These are phyloP conservation scores for Cyaniris semiargus DNA, from an alignment of 2,888 invertebrate species.

Conservation along the genomic window DNA sequence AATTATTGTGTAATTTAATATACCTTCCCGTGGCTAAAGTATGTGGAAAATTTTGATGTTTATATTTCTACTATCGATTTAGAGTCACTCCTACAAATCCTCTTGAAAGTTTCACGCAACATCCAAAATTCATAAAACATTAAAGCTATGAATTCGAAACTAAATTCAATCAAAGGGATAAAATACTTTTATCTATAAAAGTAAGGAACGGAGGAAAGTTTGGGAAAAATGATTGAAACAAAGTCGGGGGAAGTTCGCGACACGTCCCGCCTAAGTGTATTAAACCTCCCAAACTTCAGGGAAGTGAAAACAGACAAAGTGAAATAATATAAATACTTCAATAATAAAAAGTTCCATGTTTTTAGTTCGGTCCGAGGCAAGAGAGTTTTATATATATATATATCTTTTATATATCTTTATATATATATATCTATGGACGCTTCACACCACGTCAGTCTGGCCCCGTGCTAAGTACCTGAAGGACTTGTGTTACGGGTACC, in stretches of 20 bases:
- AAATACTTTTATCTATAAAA: conserved; percentile 40
- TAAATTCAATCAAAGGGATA: conserved; percentile 23
- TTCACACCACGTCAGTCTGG: no score
- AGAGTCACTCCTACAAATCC: no score
- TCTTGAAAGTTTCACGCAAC: not conserved
- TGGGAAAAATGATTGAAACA: conserved; percentile 73
- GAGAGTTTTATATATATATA: no score
- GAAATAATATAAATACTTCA: conserved; percentile 78
- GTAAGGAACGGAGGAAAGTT: conserved; percentile 50
- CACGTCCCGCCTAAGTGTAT: conserved; percentile 75
- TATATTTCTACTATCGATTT: not conserved
- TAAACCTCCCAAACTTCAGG: conserved; percentile 68
- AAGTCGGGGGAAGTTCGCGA: conserved; percentile 55
- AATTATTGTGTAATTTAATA: conserved; percentile 18
- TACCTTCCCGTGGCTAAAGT: not conserved
- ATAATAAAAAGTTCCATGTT: conserved; percentile 73
- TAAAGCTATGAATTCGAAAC: conserved; percentile 9
- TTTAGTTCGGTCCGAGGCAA: conserved; percentile 46
- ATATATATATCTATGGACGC: no score
- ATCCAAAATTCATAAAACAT: conserved; percentile 13
- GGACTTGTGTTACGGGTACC: no score
- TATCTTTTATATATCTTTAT: no score
- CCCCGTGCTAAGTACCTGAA: no score
- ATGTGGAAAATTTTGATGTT: not conserved
- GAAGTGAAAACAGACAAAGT: conserved; percentile 70